These are phyloP conservation scores for Molanna angustata DNA, from an alignment of 2,888 invertebrate species.

Conservation along the genomic window DNA sequence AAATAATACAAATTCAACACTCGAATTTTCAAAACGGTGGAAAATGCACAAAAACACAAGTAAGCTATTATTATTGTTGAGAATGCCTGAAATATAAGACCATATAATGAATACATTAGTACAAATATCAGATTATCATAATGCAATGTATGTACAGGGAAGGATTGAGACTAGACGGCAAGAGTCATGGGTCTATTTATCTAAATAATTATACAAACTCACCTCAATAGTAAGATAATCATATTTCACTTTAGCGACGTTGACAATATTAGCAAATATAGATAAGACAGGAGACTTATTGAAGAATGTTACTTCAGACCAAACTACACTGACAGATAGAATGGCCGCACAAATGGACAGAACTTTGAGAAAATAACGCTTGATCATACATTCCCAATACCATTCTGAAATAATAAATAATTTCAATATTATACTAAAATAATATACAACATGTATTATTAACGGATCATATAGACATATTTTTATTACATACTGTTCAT, in stretches of 20 bases:
- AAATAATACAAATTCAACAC: constrained; percentile 96
- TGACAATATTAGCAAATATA: constrained; percentile 92
- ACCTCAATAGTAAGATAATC: constrained; percentile 96
- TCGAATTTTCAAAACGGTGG: constrained; percentile 93
- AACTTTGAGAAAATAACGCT: constrained; percentile 71
- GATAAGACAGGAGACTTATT: constrained; percentile 88
- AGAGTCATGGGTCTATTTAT: neutral
- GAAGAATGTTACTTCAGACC: constrained; percentile 99
- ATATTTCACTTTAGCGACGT: constrained; percentile 74
- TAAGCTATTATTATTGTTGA: constrained; percentile 91
- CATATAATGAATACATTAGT: no score
- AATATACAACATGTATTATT: constrained; percentile 2
- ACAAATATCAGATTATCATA: no score
- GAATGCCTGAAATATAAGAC: constrained; percentile 73
- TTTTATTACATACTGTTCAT: no score
- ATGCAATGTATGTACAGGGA: no score
- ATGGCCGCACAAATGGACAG: constrained; percentile 70
- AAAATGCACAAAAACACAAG: constrained; percentile 96
- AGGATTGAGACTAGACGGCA: neutral
- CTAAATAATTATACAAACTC: constrained; percentile 35
- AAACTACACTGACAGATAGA: constrained; percentile 90
- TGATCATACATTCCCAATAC: constrained; percentile 92
- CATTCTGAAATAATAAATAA: constrained; percentile 78
- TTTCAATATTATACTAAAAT: constrained; percentile 10
- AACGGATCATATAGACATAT: neutral